Evolutionary conservation across 2,113 vertebrate genomes (phyloP).

Genomic region (Phoxinus phoxinus): DNA sequence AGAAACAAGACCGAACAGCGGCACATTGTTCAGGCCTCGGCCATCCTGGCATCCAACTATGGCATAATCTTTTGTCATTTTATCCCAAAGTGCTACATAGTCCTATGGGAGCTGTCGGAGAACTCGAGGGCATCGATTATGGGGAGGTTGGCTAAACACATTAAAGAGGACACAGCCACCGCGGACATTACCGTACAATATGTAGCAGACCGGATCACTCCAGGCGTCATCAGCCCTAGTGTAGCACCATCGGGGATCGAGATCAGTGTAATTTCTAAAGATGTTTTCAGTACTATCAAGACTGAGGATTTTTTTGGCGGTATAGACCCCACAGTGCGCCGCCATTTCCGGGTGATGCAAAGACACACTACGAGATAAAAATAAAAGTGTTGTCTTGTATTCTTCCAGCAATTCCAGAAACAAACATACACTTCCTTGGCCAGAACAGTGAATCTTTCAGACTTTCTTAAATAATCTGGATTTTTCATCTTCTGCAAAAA

Average conservation of each 20-base stretch:
- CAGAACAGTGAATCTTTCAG: neutral
- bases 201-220: neutral
- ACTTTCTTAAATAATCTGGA: neutral
- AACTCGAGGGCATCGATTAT: neutral
- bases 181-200: neutral
- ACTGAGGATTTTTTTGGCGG: neutral
- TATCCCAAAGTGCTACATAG: constrained; percentile 66
- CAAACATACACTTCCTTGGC: neutral
- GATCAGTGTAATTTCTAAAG: neutral
- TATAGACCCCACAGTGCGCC: too few relatives aligned
- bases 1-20: constrained; percentile 52
- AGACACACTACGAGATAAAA: neutral
- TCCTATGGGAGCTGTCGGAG: constrained; percentile 47
- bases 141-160: neutral
- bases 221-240: neutral
- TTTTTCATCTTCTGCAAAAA: neutral
- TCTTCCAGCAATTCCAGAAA: neutral
- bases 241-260: neutral
- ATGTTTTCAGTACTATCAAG: neutral
- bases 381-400: neutral
- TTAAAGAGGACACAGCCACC: neutral
- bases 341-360: neutral
- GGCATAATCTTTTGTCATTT: constrained; percentile 72
- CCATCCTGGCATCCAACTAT: constrained; percentile 71
- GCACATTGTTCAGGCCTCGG: constrained; percentile 65